A percentile compares a stretch with the other conserved stretches of the same genome.
These are phyloP conservation scores for Chromis chromis DNA, from an alignment of 2,797 vertebrate species.

Conservation along the genomic window DNA sequence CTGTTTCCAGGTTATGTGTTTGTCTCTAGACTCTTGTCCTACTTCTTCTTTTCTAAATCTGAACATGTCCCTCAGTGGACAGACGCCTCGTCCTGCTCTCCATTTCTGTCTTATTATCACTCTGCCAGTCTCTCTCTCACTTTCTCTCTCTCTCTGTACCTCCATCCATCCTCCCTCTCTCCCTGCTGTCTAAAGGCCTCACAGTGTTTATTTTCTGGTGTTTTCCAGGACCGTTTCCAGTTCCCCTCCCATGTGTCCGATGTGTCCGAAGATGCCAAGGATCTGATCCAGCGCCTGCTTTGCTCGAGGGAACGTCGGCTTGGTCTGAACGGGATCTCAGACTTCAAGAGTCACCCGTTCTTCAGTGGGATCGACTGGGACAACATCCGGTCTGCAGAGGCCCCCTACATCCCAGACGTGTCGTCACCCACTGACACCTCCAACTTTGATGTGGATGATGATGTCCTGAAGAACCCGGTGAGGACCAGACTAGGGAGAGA, in stretches of 20 bases:
- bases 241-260: slow-evolving; percentile 93
- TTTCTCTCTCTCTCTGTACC: neutral
- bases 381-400: slow-evolving; percentile 91
- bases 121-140: neutral
- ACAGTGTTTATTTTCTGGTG: neutral
- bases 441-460: slow-evolving; percentile 97
- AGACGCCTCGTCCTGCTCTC: slow-evolving; percentile 13
- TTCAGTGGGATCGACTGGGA: slow-evolving; percentile 95
- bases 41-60: slow-evolving; percentile 70
- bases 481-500: slow-evolving; percentile 55
- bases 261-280: slow-evolving; percentile 94
- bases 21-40: slow-evolving; percentile 67
- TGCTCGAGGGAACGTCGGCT: slow-evolving; percentile 92
- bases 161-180: neutral
- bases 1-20: slow-evolving; percentile 51
- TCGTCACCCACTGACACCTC: slow-evolving; percentile 98
- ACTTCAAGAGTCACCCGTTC: slow-evolving; percentile 93
- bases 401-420: slow-evolving; percentile 96
- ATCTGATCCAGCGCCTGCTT: slow-evolving; percentile 94
- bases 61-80: slow-evolving; percentile 42
- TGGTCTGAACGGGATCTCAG: slow-evolving; percentile 92
- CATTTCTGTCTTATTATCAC: slow-evolving; percentile 12
- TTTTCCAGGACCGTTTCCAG: slow-evolving; percentile 92
- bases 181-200: neutral
- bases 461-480: slow-evolving; percentile 93